phyloP scores from a whole-genome alignment of 2,888 invertebrate genomes.

The Pristionchus fissidentatus region DNA sequence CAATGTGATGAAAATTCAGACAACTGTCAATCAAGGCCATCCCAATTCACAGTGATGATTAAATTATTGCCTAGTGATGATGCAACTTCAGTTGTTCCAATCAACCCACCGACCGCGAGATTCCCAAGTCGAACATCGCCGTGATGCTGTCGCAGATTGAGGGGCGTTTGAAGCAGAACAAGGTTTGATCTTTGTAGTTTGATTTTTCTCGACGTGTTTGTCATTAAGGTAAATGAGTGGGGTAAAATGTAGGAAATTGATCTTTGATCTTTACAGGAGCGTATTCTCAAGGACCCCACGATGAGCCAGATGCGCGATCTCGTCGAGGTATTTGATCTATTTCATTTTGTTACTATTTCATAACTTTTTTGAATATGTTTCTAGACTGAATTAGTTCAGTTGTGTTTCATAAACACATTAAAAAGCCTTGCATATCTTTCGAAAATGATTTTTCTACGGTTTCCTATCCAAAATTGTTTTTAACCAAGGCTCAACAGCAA shows the following conservation, averaged over 20 bases:
- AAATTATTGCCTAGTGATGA: not conserved
- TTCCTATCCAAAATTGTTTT: not conserved
- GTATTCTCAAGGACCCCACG: slow-evolving; percentile 44
- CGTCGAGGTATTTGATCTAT: too few relatives aligned
- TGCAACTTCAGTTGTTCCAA: slow-evolving; percentile 39
- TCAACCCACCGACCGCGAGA: not conserved
- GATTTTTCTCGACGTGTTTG: not conserved
- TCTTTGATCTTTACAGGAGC: not conserved
- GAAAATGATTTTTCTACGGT: not conserved
- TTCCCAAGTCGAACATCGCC: slow-evolving; percentile 47
- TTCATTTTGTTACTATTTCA: not conserved
- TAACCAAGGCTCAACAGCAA: too few relatives aligned
- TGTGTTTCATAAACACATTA: not conserved
- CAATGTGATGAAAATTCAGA: not conserved
- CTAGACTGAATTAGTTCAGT: too few relatives aligned
- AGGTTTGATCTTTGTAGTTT: slow-evolving; percentile 38
- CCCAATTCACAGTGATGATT: not conserved
- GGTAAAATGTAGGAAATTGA: too few relatives aligned
- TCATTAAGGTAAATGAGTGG: not conserved
- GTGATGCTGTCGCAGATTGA: slow-evolving; percentile 33
- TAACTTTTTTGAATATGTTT: too few relatives aligned
- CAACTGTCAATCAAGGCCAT: not conserved
- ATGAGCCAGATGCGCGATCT: slow-evolving; percentile 45
- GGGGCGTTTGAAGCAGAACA: slow-evolving; percentile 38
- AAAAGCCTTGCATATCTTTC: too few relatives aligned